Conservation (phyloP, 2,888 invertebrate genomes). For the Melieria picta region DNA sequence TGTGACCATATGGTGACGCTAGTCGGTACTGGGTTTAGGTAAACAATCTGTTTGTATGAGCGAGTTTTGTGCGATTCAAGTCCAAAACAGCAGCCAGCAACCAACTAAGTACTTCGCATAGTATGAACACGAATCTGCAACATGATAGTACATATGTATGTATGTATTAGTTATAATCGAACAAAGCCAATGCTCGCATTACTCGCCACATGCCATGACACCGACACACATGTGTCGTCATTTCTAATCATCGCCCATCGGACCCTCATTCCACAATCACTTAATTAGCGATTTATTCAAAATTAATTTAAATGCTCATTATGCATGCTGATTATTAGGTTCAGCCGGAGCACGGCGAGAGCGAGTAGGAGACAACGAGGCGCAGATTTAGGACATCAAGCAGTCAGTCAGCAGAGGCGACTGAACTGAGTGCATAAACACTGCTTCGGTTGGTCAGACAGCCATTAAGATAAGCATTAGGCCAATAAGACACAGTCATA, state of each 20-base stretch:
- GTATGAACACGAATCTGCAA: too few species aligned
- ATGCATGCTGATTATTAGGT: slow-evolving; percentile 25
- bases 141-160: background rate
- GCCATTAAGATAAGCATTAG: background rate
- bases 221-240: too few species aligned
- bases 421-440: too few species aligned
- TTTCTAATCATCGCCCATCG: too few species aligned
- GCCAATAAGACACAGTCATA: slow-evolving; percentile 37
- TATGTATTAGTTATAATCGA: background rate
- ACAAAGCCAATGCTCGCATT: background rate
- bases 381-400: background rate
- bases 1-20: too few species aligned
- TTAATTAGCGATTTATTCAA: slow-evolving; percentile 14
- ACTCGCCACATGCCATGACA: too few species aligned
- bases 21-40: too few species aligned
- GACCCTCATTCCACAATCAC: background rate
- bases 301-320: slow-evolving; percentile 32
- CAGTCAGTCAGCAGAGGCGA: too few species aligned
- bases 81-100: too few species aligned
- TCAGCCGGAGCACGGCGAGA: slow-evolving; percentile 1
- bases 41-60: too few species aligned
- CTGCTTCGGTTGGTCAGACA: background rate
- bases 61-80: too few species aligned
- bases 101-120: too few species aligned
- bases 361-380: slow-evolving; percentile 13